Conservation (phyloP, 2,888 invertebrate species). For the Caenorhabditis macrosperma region DNA sequence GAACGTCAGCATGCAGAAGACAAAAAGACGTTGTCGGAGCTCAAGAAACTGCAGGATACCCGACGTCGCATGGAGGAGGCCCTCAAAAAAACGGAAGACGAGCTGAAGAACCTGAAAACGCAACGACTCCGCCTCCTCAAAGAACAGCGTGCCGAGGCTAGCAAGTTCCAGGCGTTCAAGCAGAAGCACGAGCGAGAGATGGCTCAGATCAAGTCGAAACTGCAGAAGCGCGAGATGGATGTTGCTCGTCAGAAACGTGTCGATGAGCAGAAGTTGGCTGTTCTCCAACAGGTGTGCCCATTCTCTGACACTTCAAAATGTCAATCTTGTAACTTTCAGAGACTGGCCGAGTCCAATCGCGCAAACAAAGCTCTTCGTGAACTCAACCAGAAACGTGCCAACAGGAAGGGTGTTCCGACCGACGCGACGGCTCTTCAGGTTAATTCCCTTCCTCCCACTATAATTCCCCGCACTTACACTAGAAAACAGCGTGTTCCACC, state of each 20-base stretch:
- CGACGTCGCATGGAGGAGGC: slow-evolving; percentile 45
- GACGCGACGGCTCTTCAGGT: slow-evolving; percentile 46
- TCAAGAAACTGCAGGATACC: slow-evolving; percentile 58
- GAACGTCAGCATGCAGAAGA: slow-evolving; percentile 60
- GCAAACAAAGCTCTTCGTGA: slow-evolving; percentile 54
- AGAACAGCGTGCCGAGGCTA: slow-evolving; percentile 62
- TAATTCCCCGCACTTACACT: not conserved
- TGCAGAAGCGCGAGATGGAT: slow-evolving; percentile 66
- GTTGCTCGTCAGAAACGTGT: slow-evolving; percentile 50
- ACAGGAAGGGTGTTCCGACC: slow-evolving; percentile 35
- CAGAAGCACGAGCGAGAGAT: slow-evolving; percentile 62
- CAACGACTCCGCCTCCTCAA: slow-evolving; percentile 60
- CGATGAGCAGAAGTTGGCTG: slow-evolving; percentile 63
- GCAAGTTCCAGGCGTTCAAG: slow-evolving; percentile 61
- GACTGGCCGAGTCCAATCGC: slow-evolving; percentile 49
- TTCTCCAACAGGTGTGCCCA: slow-evolving; percentile 52
- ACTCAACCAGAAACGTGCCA: slow-evolving; percentile 48
- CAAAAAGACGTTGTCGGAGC: slow-evolving; percentile 57
- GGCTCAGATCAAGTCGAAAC: slow-evolving; percentile 64
- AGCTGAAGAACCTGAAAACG: slow-evolving; percentile 60
- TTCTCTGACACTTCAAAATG: not conserved
- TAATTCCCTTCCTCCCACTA: not conserved
- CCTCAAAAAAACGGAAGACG: slow-evolving; percentile 57
- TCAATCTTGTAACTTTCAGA: slow-evolving; percentile 22
- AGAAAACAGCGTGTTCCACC: not conserved